Conservation (phyloP, 2,797 vertebrate genomes). For the Protosalanx chinensis region DNA sequence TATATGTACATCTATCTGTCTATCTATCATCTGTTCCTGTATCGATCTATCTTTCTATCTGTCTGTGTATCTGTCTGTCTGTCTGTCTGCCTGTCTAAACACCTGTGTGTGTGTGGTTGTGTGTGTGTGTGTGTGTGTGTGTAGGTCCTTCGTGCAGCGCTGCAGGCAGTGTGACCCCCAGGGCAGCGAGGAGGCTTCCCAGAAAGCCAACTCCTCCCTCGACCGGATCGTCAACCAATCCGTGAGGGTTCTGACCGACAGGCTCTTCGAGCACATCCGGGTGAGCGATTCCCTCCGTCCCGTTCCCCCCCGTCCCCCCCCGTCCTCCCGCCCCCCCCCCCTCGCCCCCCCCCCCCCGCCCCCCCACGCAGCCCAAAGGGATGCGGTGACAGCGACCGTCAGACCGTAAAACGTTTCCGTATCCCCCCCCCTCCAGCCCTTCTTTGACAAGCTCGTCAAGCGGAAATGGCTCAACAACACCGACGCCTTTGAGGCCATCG, state of each 20-base stretch:
- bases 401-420: too few relatives aligned
- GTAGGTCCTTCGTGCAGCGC: constrained; percentile 81
- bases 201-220: constrained; percentile 75
- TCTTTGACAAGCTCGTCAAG: constrained; percentile 87
- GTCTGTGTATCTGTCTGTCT: too few relatives aligned
- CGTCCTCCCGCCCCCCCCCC: background rate
- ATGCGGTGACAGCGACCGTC: too few relatives aligned
- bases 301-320: too few relatives aligned
- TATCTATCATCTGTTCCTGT: too few relatives aligned
- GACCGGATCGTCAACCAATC: constrained; percentile 82
- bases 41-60: too few relatives aligned
- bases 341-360: too few relatives aligned
- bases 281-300: constrained; percentile 61
- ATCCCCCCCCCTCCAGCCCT: constrained; percentile 68
- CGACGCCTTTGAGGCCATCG: constrained; percentile 83
- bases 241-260: constrained; percentile 77
- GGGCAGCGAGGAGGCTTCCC: constrained; percentile 75
- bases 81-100: too few relatives aligned
- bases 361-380: background rate
- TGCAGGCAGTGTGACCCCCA: constrained; percentile 82
- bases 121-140: constrained; percentile 22
- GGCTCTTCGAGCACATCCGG: constrained; percentile 87
- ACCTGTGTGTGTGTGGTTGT: constrained; percentile 2
- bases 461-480: constrained; percentile 86
- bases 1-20: too few relatives aligned